A percentile compares a stretch with the other conserved stretches of the same genome.
Conservation (phyloP, 2,113 vertebrate genomes). For the Eptesicus fuscus region DNA sequence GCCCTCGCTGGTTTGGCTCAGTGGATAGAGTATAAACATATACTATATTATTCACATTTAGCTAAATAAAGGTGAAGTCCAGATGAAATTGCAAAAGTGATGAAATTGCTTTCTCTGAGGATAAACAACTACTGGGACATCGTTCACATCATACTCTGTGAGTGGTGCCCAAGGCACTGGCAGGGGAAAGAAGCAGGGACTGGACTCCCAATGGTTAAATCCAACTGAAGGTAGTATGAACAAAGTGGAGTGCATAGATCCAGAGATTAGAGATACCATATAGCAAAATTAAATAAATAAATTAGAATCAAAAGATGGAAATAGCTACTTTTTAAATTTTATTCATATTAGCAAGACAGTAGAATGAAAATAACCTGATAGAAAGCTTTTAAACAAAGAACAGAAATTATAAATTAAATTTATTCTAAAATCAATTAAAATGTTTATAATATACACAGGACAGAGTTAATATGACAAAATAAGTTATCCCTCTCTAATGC, state of each 20-base stretch:
- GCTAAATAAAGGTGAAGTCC: not conserved
- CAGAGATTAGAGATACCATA: not conserved
- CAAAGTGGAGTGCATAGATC: not conserved
- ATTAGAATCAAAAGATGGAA: not conserved
- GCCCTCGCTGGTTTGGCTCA: no score
- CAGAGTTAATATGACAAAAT: not conserved
- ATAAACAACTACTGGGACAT: not conserved
- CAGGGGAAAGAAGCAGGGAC: not conserved
- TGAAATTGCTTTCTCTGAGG: not conserved
- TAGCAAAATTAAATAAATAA: not conserved
- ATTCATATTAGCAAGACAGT: not conserved
- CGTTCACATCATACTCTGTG: not conserved
- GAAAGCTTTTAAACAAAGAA: not conserved
- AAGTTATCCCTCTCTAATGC: not conserved
- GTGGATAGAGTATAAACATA: not conserved
- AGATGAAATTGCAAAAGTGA: not conserved
- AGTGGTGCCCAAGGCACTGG: not conserved
- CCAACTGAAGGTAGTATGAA: not conserved
- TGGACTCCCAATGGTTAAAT: not conserved
- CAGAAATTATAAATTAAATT: not conserved
- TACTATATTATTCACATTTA: no score
- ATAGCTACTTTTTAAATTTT: not conserved
- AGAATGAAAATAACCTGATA: not conserved
- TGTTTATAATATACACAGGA: not conserved
- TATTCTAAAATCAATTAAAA: not conserved